Conservation (phyloP, 2,797 vertebrate species). For the Myioborus melanocephalus region DNA sequence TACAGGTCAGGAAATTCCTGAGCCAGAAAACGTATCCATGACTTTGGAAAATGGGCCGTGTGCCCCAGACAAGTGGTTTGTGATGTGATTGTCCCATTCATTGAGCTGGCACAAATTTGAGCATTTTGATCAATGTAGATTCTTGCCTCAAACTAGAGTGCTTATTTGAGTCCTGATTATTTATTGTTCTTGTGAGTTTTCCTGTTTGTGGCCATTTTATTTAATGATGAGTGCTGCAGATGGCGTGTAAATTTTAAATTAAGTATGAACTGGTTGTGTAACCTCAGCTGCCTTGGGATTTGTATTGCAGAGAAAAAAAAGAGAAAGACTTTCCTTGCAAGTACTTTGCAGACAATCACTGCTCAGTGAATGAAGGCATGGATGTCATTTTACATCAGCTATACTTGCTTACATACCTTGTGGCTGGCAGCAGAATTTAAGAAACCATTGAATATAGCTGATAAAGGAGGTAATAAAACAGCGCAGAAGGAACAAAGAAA, state of each 20-base stretch:
- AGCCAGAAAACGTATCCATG: not conserved
- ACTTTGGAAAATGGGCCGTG: conserved; percentile 16
- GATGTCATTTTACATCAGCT: conserved; percentile 60
- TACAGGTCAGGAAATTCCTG: conserved; percentile 20
- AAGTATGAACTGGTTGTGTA: conserved; percentile 53
- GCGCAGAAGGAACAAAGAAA: conserved; percentile 44
- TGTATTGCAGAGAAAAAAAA: not conserved
- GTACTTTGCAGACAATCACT: conserved; percentile 48
- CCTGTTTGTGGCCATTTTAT: conserved; percentile 44
- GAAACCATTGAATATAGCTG: conserved; percentile 20
- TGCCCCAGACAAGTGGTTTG: conserved; percentile 40
- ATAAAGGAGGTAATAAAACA: conserved; percentile 42
- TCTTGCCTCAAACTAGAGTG: conserved; percentile 34
- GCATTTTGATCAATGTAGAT: conserved; percentile 26
- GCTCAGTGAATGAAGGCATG: conserved; percentile 55
- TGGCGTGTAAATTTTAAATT: conserved; percentile 59
- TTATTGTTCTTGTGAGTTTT: conserved; percentile 45
- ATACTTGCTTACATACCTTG: conserved; percentile 58
- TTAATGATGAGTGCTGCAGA: conserved; percentile 56
- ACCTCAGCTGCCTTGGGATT: conserved; percentile 59
- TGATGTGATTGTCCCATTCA: conserved; percentile 42
- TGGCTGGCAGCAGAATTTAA: conserved; percentile 58
- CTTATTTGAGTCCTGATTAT: conserved; percentile 43
- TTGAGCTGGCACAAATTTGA: conserved; percentile 13
- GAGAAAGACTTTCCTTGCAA: conserved; percentile 39